Percentiles rank a stretch among this genome's conserved stretches.
Conservation (phyloP, 2,888 invertebrate genomes). For the Galerucella pusilla region DNA sequence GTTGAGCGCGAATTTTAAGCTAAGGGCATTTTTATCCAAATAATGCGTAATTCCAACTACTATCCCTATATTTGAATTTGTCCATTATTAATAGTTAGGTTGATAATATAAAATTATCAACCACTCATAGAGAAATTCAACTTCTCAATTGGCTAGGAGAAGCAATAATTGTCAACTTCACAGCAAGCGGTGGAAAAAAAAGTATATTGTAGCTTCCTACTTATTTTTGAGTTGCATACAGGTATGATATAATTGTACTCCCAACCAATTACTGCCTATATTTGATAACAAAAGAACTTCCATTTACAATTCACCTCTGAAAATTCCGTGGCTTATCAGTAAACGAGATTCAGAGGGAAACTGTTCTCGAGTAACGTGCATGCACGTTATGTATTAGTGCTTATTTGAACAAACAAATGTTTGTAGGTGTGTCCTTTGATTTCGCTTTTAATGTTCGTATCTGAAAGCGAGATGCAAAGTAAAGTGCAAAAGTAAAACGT, state of each 20-base stretch:
- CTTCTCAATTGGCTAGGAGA: too few species aligned
- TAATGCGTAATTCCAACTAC: too few species aligned
- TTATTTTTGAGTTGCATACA: background rate
- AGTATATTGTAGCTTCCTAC: background rate
- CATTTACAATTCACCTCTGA: constrained; percentile 6
- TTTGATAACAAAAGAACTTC: constrained; percentile 8
- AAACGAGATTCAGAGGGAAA: constrained; percentile 13
- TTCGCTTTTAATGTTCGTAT: constrained; percentile 33
- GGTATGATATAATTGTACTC: background rate
- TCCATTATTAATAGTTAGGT: too few species aligned
- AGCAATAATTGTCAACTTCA: too few species aligned
- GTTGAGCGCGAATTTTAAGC: too few species aligned
- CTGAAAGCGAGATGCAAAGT: constrained; percentile 39
- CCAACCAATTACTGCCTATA: constrained; percentile 1
- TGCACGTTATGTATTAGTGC: constrained; percentile 17
- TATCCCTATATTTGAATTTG: too few species aligned
- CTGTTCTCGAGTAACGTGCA: background rate
- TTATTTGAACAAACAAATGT: constrained; percentile 27
- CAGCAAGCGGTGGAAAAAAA: too few species aligned
- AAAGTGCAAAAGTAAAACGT: constrained; percentile 27
- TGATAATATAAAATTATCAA: too few species aligned
- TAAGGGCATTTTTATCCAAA: too few species aligned
- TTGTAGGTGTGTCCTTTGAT: constrained; percentile 24
- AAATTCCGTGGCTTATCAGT: constrained; percentile 19
- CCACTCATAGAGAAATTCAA: too few species aligned